These are phyloP conservation scores for Drosophila melanosoma DNA, from an alignment of 2,888 invertebrate species.

Conservation along the genomic window DNA sequence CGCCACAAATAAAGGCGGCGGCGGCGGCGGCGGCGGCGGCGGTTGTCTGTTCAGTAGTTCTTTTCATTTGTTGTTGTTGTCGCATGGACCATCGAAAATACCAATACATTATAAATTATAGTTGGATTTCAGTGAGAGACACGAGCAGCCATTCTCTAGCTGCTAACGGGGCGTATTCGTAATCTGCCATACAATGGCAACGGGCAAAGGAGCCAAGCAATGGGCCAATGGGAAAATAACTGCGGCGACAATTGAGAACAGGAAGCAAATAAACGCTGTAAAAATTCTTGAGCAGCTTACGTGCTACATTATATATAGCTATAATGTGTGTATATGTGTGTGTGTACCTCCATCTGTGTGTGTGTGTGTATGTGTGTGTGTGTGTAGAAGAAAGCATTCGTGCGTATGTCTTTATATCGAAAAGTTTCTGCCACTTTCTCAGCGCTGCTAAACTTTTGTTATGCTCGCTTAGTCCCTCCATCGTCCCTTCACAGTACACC, in stretches of 20 bases:
- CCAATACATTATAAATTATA: constrained; percentile 75
- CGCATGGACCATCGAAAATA: constrained; percentile 32
- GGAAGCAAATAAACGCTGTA: constrained; percentile 70
- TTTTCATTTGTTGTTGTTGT: constrained; percentile 9
- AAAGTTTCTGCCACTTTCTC: constrained; percentile 78
- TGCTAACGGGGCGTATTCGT: constrained; percentile 67
- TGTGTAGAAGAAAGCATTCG: constrained; percentile 56
- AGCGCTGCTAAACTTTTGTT: constrained; percentile 76
- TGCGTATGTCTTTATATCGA: constrained; percentile 78
- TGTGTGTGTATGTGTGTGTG: constrained; percentile 14
- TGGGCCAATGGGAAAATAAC: constrained; percentile 34
- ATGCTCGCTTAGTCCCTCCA: constrained; percentile 70
- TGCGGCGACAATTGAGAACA: constrained; percentile 67
- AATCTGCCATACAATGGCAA: constrained; percentile 56
- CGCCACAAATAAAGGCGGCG: constrained; percentile 42
- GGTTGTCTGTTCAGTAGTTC: no score
- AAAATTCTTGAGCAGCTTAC: constrained; percentile 70
- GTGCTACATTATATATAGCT: constrained; percentile 48
- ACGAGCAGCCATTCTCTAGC: constrained; percentile 25
- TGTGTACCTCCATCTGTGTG: constrained; percentile 8
- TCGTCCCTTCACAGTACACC: background rate
- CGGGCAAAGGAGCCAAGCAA: constrained; percentile 32
- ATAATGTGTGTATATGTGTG: constrained; percentile 17
- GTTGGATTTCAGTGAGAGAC: constrained; percentile 51
- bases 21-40: constrained; percentile 8